These are phyloP conservation scores for Calcarius ornatus DNA, from an alignment of 2,113 vertebrate genomes.

Conservation along the genomic window DNA sequence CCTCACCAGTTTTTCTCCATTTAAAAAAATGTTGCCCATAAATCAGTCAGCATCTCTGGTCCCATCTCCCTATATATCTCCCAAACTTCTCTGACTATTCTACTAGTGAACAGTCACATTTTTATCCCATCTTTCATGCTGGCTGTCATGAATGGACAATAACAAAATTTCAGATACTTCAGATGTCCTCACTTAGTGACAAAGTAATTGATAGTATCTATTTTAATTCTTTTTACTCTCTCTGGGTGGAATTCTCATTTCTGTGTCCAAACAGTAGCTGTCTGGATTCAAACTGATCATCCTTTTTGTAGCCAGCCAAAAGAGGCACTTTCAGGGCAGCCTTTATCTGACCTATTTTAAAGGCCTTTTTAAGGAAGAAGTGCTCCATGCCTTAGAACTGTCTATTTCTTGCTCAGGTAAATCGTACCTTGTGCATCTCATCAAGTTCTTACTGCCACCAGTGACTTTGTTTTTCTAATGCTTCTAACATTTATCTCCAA, in stretches of 20 bases:
- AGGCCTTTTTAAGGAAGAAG: background rate
- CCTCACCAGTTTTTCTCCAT: background rate
- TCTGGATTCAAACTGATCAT: background rate
- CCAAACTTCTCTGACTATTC: background rate
- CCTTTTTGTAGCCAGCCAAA: background rate
- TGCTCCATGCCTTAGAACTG: background rate
- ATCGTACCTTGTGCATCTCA: background rate
- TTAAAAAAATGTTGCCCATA: background rate
- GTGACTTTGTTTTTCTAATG: slow-evolving; percentile 15
- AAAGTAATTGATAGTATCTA: background rate
- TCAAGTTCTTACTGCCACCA: background rate
- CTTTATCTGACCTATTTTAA: slow-evolving; percentile 13
- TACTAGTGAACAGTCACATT: background rate
- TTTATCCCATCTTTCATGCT: background rate
- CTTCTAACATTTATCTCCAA: background rate
- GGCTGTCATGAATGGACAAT: background rate
- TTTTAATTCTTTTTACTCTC: background rate
- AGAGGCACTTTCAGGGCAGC: background rate
- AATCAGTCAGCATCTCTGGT: background rate
- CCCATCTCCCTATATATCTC: background rate
- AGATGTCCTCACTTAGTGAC: background rate
- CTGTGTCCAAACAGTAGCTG: background rate
- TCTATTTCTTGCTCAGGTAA: slow-evolving; percentile 3
- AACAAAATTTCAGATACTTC: background rate
- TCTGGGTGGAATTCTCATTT: background rate